These are phyloP conservation scores for Sprattus sprattus DNA, from an alignment of 2,113 vertebrate genomes.

Conservation along the genomic window DNA sequence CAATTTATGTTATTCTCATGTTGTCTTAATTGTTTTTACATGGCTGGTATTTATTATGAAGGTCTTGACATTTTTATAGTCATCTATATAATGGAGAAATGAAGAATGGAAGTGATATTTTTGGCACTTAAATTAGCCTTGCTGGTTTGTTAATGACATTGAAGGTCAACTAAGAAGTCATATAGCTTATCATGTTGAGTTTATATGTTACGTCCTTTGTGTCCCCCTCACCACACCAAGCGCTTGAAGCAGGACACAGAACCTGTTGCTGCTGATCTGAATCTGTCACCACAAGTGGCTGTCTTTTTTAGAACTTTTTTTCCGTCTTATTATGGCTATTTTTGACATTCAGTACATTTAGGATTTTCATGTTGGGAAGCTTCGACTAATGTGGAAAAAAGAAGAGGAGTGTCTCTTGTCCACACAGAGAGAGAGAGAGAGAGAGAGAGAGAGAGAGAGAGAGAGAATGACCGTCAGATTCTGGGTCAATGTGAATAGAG, in stretches of 20 bases:
- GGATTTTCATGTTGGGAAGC: not conserved
- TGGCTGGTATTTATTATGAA: not conserved
- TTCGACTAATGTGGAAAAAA: not conserved
- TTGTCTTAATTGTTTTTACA: not conserved
- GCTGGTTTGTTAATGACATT: constrained; percentile 50
- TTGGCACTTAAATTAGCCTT: constrained; percentile 61
- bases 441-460: too few species aligned
- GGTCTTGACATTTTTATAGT: not conserved
- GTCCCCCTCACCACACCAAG: not conserved
- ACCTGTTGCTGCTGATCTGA: not conserved
- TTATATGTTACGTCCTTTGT: constrained; percentile 52
- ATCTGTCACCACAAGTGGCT: not conserved
- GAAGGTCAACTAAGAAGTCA: constrained; percentile 56
- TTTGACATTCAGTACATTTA: not conserved
- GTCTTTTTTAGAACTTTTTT: not conserved
- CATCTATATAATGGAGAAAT: not conserved
- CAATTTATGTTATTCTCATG: not conserved
- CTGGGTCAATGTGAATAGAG: constrained; percentile 66
- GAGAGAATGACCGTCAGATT: constrained; percentile 54
- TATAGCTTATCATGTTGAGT: constrained; percentile 62
- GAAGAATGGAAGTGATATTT: constrained; percentile 39
- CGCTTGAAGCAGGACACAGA: not conserved
- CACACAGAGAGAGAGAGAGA: too few species aligned
- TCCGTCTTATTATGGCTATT: not conserved
- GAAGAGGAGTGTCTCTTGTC: not conserved